These are phyloP conservation scores for Lepisosteus osseus DNA, from an alignment of 2,113 vertebrate species.

Conservation along the genomic window DNA sequence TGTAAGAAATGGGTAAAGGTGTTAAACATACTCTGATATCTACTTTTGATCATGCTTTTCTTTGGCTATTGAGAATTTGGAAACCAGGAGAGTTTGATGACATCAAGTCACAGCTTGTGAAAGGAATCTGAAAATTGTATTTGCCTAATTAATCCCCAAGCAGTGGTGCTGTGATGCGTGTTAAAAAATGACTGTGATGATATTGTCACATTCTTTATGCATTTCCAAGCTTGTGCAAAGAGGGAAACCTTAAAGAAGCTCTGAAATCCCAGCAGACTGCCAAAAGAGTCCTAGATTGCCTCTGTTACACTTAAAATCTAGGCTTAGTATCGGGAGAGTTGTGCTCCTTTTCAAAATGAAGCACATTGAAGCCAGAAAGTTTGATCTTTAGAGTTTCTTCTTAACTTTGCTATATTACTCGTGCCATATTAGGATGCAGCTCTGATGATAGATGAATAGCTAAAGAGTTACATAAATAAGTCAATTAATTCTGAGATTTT, in stretches of 20 bases:
- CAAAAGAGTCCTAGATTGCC: constrained; percentile 2
- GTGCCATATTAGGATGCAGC: constrained; percentile 14
- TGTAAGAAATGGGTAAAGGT: background rate
- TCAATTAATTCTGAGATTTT: no score
- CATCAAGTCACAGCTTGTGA: constrained; percentile 1
- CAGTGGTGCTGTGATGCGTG: background rate
- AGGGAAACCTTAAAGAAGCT: constrained; percentile 10
- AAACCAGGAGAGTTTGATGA: constrained; percentile 8
- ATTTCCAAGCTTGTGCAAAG: background rate
- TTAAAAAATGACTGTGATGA: background rate
- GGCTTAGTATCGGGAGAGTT: background rate
- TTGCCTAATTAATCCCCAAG: background rate
- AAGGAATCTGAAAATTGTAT: background rate
- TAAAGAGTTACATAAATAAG: no score
- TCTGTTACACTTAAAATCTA: constrained; percentile 21
- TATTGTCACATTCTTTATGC: constrained; percentile 3
- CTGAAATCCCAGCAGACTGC: constrained; percentile 12
- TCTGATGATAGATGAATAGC: no score
- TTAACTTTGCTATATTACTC: constrained; percentile 28
- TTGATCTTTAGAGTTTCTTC: constrained; percentile 13
- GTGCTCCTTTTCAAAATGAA: background rate
- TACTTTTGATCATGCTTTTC: background rate
- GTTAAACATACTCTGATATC: background rate
- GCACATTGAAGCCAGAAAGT: constrained; percentile 9
- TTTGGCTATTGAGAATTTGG: background rate